phyloP scores from a whole-genome alignment of 2,888 invertebrate genomes.

The Eumerus sabulonum region DNA sequence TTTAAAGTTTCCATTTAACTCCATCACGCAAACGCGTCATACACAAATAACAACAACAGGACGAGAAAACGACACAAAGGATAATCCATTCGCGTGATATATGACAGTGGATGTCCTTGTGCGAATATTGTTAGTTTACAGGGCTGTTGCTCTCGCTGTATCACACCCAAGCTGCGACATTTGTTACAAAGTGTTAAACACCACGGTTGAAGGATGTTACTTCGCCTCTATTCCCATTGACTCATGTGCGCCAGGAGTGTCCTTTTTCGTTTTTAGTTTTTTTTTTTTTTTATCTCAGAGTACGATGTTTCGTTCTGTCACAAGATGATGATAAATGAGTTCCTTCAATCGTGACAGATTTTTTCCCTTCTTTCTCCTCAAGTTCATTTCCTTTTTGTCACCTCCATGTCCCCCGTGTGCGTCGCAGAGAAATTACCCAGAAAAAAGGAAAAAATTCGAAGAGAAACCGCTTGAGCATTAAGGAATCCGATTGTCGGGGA shows the following conservation, averaged over 20 bases:
- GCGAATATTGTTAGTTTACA: conserved; percentile 50
- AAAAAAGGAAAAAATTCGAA: conserved; percentile 39
- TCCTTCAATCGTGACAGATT: conserved; percentile 66
- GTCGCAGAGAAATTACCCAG: conserved; percentile 56
- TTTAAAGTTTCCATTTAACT: conserved; percentile 56
- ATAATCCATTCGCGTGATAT: conserved; percentile 62
- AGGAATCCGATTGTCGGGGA: conserved; percentile 6
- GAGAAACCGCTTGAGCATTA: conserved; percentile 32
- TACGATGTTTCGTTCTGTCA: conserved; percentile 57
- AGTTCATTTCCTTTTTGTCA: conserved; percentile 27
- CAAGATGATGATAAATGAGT: conserved; percentile 66
- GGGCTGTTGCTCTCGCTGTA: conserved; percentile 27
- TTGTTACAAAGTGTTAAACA: conserved; percentile 57
- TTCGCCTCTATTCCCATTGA: conserved; percentile 26
- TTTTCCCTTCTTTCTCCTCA: conserved; percentile 18
- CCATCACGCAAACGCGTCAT: conserved; percentile 37
- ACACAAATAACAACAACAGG: too few species aligned
- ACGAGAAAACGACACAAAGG: conserved; percentile 48
- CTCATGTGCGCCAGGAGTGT: conserved; percentile 29
- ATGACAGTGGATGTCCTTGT: conserved; percentile 54
- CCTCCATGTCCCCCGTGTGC: conserved; percentile 20
- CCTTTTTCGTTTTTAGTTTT: conserved; percentile 13
- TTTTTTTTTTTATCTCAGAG: background rate
- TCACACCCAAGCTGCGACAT: conserved; percentile 20
- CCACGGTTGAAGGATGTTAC: conserved; percentile 47